phyloP scores from a whole-genome alignment of 1,140 invertebrate genomes.

The Drosophila arizonae region DNA sequence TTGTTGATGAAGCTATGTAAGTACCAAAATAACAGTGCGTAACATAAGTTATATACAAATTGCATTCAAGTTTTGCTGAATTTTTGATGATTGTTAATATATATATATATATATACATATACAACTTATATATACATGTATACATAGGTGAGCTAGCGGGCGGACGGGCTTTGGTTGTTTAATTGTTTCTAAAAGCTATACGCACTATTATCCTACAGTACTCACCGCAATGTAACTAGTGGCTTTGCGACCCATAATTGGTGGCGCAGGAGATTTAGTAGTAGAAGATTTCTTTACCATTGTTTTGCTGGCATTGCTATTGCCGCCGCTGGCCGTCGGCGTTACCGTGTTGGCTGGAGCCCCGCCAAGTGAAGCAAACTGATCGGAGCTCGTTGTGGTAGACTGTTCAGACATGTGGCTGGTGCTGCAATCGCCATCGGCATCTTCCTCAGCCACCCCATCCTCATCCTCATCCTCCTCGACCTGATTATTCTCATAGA shows the following conservation, averaged over 20 bases:
- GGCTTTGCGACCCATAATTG: conserved; percentile 85
- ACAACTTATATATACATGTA: neutral
- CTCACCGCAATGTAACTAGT: conserved; percentile 86
- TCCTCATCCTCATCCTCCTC: conserved; percentile 66
- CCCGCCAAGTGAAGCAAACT: conserved; percentile 11
- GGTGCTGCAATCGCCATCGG: conserved; percentile 67
- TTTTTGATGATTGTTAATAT: conserved; percentile 41
- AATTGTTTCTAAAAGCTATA: conserved; percentile 50
- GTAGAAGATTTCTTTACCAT: conserved; percentile 79
- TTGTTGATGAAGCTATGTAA: conserved; percentile 40
- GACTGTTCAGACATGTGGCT: conserved; percentile 75
- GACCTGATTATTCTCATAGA: conserved; percentile 71
- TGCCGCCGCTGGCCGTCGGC: conserved; percentile 18
- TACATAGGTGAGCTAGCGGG: conserved; percentile 30
- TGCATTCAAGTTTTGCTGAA: conserved; percentile 12
- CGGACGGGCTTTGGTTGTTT: conserved; percentile 15
- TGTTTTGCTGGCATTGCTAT: conserved; percentile 48
- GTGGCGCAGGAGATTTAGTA: conserved; percentile 83
- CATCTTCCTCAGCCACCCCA: conserved; percentile 41
- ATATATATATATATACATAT: conserved; percentile 6
- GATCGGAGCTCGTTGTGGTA: conserved; percentile 54
- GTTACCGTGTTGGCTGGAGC: conserved; percentile 45
- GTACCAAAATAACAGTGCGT: conserved; percentile 81
- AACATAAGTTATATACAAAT: conserved; percentile 65
- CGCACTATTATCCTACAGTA: conserved; percentile 80